Evolutionary conservation across 2,113 vertebrate species (phyloP), one percentile per base, ranked within the genome.

Genomic region (Eurypyga helias): DNA sequence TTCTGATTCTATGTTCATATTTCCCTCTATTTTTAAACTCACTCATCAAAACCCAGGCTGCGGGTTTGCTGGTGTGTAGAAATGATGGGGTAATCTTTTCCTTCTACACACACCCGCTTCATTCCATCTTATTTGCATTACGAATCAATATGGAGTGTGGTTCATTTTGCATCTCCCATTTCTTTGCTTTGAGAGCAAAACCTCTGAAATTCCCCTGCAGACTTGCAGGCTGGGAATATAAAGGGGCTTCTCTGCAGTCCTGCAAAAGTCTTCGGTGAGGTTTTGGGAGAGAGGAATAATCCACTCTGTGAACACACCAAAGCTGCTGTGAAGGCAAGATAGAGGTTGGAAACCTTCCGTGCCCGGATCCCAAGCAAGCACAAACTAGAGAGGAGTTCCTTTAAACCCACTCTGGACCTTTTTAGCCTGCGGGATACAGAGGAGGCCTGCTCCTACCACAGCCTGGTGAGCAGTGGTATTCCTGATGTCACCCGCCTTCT

Each of bases 81-180:
- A 89, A 72, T 81, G 66, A 66, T 36, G 3, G 2, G 49, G 23
- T 49, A 83, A 91, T 89, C 29, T 92, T 66, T 43, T 64, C 66
- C 85, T 84, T 48, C 48, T 79, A 66, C 31, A 80, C 52, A 95
- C 34, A 91, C 13, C 11, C 7, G 19, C 89, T 87, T 85, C 9
- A n/a, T 41, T 81, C 49, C 15, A 51, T 24, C 33, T 83, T 92
- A 67, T 84, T 96, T 95, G 90, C 73, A 80, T 93, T 93, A 73
- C 7, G 19, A 95, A 83, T 93, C 92, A 92, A 90, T 88, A 72
- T 38, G 71, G 80, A 95, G 69, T 28, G 41, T 16, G 38, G 67
- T 71, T 97, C 73, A 55, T 96, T 96, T 96, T 93, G 54, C 57
- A 87, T 89, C 52, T 96, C 75, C 62, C 38, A 36, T 87, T 94